phyloP scores from a whole-genome alignment of 2,888 invertebrate genomes.

The Cheilosia vulpina region DNA sequence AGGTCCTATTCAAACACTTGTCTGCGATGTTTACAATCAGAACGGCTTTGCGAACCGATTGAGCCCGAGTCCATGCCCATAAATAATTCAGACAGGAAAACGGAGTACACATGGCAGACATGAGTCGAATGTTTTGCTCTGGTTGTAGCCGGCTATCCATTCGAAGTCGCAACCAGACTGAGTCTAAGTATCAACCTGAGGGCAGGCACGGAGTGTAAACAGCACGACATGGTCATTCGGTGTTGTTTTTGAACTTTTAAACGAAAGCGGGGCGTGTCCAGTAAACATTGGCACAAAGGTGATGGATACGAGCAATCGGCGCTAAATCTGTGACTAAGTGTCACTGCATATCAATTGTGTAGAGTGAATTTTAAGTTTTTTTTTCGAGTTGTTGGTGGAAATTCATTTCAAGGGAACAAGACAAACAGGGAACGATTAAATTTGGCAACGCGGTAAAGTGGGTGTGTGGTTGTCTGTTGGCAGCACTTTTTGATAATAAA shows the following conservation, averaged over 20 bases:
- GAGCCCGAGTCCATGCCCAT: not conserved
- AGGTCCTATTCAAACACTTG: constrained; percentile 18
- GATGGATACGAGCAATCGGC: constrained; percentile 20
- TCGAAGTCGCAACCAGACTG: not conserved
- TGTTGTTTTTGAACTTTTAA: not conserved
- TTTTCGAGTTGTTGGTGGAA: constrained; percentile 22
- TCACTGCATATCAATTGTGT: constrained; percentile 7
- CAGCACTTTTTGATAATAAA: constrained; percentile 42
- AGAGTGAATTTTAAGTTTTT: not conserved
- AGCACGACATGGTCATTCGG: not conserved
- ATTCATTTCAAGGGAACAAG: constrained; percentile 4
- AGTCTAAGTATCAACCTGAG: not conserved
- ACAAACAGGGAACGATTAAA: not conserved
- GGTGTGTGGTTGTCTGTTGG: not conserved
- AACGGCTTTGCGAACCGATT: not conserved
- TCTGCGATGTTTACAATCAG: constrained; percentile 18
- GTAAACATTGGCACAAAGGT: not conserved
- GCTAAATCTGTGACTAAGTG: constrained; percentile 6
- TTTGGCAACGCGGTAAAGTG: not conserved
- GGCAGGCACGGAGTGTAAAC: not conserved
- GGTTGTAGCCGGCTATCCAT: not conserved
- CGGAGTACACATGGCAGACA: not conserved
- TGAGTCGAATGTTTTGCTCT: not conserved
- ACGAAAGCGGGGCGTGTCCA: not conserved
- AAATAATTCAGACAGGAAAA: constrained; percentile 25